These are phyloP conservation scores for Clytia hemisphaerica DNA, from an alignment of 30 jellyfish, hydroid and myxozoan species.

Conservation along the genomic window DNA sequence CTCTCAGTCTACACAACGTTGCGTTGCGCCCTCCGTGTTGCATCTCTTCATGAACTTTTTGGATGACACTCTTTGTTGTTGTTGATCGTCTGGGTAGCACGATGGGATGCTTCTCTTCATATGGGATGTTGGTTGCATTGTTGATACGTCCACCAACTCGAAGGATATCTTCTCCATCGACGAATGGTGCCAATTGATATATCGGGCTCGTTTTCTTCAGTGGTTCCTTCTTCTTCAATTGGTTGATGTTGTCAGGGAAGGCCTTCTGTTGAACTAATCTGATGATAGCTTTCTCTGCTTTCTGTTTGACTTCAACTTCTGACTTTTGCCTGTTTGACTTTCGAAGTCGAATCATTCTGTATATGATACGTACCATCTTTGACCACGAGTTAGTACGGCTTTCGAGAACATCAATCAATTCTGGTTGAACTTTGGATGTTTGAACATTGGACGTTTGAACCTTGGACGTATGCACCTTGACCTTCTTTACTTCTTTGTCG, in stretches of 20 bases:
- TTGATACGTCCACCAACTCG: slow-evolving; percentile 15
- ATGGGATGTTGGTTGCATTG: not conserved
- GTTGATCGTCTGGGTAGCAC: slow-evolving; percentile 1
- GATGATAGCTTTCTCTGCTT: slow-evolving; percentile 19
- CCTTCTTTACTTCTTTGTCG: not conserved
- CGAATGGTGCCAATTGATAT: not conserved
- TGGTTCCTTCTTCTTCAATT: slow-evolving; percentile 6
- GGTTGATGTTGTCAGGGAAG: slow-evolving; percentile 13
- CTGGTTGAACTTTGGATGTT: not conserved
- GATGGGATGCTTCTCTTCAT: slow-evolving; percentile 11
- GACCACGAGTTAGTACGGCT: too few relatives aligned
- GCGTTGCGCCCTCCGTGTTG: not conserved
- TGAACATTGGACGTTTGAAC: not conserved
- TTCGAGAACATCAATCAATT: not conserved
- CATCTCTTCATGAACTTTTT: not conserved
- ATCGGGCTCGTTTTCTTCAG: slow-evolving; percentile 2
- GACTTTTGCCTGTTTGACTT: not conserved
- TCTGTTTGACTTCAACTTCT: not conserved
- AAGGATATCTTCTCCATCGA: not conserved
- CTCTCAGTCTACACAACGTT: not conserved
- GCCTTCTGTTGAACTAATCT: slow-evolving; percentile 20
- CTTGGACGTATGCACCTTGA: slow-evolving; percentile 4
- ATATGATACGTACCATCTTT: slow-evolving; percentile 9
- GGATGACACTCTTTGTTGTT: not conserved
- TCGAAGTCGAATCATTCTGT: not conserved